Base-by-base conservation (phyloP, 1,140 invertebrate genomes). In the Papilio polyxenes region DNA sequence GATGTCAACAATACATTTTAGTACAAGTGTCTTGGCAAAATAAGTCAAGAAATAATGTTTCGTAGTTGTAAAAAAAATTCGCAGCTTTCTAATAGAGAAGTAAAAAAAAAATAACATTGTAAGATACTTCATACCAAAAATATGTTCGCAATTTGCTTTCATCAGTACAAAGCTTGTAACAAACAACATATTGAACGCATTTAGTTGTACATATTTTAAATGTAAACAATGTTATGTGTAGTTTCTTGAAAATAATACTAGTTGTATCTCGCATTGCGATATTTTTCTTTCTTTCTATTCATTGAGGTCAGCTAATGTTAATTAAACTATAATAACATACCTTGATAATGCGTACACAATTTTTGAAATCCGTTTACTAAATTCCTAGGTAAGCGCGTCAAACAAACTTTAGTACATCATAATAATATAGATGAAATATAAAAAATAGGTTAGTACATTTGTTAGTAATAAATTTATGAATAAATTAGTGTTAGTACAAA, bases 401-500 rank as follows among this genome's bases (percentile, higher is more conserved):
- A 59, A n/a, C n/a, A 59, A 59, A 59, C 15, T 17, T 53, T 20
- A 59, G n/a, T 20, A n/a, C 2, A 8, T 20, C 6, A 20, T 20
- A 9, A n/a, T n/a, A 20, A n/a, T 59, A 53, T 10, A 53, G 15
- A 53, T 17, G 23, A 51, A 4, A 51, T 53, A 53, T 53, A 15
- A 53, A 53, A 4, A 53, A 59, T n/a, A 7, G 56, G 56, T 59
- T 59, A 59, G 56, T 59, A 53, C 15, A 17, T 53, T 53, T 53
- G n/a, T 74, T 74, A 74, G 20, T 74, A 15, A 74, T 74, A 44
- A 31, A 31, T 31, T 31, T 31, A 31, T 31, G 23, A 31, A 31
- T 31, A 31, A 31, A 17, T 74, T 17, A 74, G 31, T 44, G 72
- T 83, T 59, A 81, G 65, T 37, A 76, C 51, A 82, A 80, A 56